Evolutionary conservation across 2,797 vertebrate genomes (phyloP), one percentile per base, ranked within the genome.

Genomic region (Chloroceryle amazona): DNA sequence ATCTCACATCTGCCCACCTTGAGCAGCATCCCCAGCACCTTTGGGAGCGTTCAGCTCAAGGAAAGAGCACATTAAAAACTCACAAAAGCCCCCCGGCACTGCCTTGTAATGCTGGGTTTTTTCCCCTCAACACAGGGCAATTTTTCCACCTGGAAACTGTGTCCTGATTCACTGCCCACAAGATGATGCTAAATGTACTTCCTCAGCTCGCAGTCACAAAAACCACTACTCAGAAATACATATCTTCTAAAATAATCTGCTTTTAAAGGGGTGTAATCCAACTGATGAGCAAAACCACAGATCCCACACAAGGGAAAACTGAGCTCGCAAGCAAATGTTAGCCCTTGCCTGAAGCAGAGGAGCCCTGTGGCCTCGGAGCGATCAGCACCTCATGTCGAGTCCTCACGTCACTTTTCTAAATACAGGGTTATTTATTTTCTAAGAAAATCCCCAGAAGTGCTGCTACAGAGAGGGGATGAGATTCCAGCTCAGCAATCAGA

Each of bases 381-480:
- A 55, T 52, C 49, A 14, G 37, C 61, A 44, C 15, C 51, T 66
- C 58, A 0, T 1, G 4, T 3, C n/a, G 5, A 26, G 7, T n/a
- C n/a, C 42, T 67, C 58, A 4, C 47, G 13, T 54, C 16, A 0
- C 20, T 41, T 18, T 8, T 44, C 37, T 35, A 18, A 86, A 31
- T 3, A 19, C 14, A 18, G 18, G 23, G 49, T 71, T 16, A 11
- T n/a, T 63, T 49, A 10, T 72, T 54, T 61, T 4, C 52, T 19
- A 25, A 73, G 25, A 52, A 67, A 87, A 58, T 9, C 37, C 28
- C 33, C 14, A 52, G 47, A 26, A 11, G n/a, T 9, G 17, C 17
- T 61, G 11, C 31, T 23, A 13, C 0, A 1, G 35, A 54, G 20
- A 44, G 20, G 18, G n/a, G 8, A 14, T 0, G 1, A 61, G 49